A percentile compares a stretch with the other conserved stretches of the same genome.
These are phyloP conservation scores for Rhinopomastus cyanomelas DNA, from an alignment of 2,113 vertebrate species.

Conservation along the genomic window DNA sequence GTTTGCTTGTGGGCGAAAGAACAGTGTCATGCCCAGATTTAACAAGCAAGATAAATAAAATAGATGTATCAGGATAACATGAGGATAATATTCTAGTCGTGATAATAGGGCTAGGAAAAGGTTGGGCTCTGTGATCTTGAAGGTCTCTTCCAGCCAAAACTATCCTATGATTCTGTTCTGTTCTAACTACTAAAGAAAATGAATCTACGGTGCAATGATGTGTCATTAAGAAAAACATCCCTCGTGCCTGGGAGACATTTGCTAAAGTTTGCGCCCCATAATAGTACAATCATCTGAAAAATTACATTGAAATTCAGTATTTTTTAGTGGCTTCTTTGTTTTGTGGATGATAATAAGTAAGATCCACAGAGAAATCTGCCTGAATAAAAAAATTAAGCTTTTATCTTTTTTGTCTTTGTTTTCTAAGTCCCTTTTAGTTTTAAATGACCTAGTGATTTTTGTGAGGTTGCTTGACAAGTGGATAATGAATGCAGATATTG, in stretches of 20 bases:
- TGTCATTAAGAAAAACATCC: too few species aligned
- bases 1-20: not conserved
- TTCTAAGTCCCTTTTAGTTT: not conserved
- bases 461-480: not conserved
- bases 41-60: not conserved
- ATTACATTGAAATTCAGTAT: not conserved
- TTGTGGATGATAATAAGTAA: not conserved
- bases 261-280: not conserved
- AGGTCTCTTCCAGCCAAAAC: too few species aligned
- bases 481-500: not conserved
- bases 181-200: not conserved
- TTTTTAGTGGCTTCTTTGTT: not conserved
- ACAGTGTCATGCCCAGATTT: not conserved
- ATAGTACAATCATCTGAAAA: not conserved
- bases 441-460: not conserved
- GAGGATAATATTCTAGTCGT: not conserved
- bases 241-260: not conserved
- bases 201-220: too few species aligned
- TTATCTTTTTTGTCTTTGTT: not conserved
- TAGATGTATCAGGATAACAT: not conserved
- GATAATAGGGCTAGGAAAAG: too few species aligned
- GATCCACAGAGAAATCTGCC: not conserved
- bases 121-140: too few species aligned
- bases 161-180: too few species aligned
- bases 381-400: not conserved